Conservation (phyloP, 2,888 invertebrate genomes). For the Leucozona laternaria region DNA sequence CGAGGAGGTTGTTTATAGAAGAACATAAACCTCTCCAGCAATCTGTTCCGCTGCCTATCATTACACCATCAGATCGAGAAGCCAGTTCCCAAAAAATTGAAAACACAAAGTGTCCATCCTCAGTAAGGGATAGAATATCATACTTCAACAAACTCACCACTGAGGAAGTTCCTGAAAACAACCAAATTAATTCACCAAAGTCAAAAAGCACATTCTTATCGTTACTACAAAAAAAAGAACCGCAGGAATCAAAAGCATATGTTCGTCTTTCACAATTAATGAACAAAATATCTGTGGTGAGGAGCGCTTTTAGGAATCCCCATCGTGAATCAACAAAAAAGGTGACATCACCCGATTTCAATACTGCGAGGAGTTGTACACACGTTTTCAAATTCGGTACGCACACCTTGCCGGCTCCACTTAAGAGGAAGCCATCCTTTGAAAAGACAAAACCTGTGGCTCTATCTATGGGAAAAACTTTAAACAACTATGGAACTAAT, state of each 20-base stretch:
- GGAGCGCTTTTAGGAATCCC: not conserved
- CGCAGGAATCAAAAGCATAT: slow-evolving; percentile 22
- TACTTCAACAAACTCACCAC: slow-evolving; percentile 57
- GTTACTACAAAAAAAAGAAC: slow-evolving; percentile 45
- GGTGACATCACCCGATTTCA: slow-evolving; percentile 6
- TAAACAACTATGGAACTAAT: slow-evolving; percentile 73
- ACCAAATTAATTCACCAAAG: not conserved
- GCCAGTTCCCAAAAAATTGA: not conserved
- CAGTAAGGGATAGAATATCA: slow-evolving; percentile 53
- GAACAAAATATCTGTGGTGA: not conserved
- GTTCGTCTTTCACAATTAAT: slow-evolving; percentile 44
- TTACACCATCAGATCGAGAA: not conserved
- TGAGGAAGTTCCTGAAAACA: not conserved
- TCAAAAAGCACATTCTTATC: slow-evolving; percentile 46
- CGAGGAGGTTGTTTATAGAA: not conserved
- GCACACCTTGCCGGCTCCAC: slow-evolving; percentile 56
- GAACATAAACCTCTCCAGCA: not conserved
- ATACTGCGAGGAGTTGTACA: not conserved
- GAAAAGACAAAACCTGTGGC: slow-evolving; percentile 79
- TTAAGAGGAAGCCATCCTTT: slow-evolving; percentile 79
- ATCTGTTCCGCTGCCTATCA: too few relatives aligned
- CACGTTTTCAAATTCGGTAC: slow-evolving; percentile 31
- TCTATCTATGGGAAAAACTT: slow-evolving; percentile 75
- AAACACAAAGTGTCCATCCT: not conserved
- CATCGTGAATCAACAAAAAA: slow-evolving; percentile 11